Evolutionary conservation across 2,113 vertebrate genomes (phyloP), one percentile per base, ranked within the genome.

Genomic region (Melanocharis versteri): DNA sequence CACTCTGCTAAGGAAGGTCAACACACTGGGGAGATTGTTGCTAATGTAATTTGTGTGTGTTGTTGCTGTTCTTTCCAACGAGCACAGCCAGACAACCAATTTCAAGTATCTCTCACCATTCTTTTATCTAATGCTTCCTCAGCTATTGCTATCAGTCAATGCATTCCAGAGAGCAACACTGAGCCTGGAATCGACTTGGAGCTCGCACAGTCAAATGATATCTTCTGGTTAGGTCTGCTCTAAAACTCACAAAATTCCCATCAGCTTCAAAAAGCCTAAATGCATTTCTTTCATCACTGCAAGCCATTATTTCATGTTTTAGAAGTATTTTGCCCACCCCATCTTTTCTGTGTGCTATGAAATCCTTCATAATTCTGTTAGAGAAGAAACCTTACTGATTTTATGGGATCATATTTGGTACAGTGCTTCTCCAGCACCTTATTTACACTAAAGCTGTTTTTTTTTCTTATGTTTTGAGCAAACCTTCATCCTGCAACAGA

Each of bases 91-190:
- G 58, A 69, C 77, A 84, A 64, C 33, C 76, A 47, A 94, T 96
- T 93, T 78, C 78, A 96, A 95, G 48, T 39, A 81, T 82, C 71
- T 92, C 65, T 93, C 88, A 56, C 88, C 61, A 64, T 96, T 96
- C 86, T 93, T 75, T 77, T 94, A 94, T 84, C 60, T 45, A 90
- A 85, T 57, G 66, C 66, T 78, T 68, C 87, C 89, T 88, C 75
- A 50, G 75, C 85, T 81, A 73, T 88, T 92, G 68, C 80, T 64
- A 85, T 89, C 73, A 79, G 87, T 31, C 68, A 27, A 10, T 64
- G 78, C 64, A 64, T 75, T 96, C 94, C 83, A 6, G 30, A 45
- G 88, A 73, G 78, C 60, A 54, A 16, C 53, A 27, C 30, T 81
- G 65, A 92, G 88, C 70, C 83, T 51, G 91, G 88, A 75, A 79